Evolutionary conservation across 1,140 invertebrate genomes (phyloP).

Genomic region (Saxidomus purpurata): DNA sequence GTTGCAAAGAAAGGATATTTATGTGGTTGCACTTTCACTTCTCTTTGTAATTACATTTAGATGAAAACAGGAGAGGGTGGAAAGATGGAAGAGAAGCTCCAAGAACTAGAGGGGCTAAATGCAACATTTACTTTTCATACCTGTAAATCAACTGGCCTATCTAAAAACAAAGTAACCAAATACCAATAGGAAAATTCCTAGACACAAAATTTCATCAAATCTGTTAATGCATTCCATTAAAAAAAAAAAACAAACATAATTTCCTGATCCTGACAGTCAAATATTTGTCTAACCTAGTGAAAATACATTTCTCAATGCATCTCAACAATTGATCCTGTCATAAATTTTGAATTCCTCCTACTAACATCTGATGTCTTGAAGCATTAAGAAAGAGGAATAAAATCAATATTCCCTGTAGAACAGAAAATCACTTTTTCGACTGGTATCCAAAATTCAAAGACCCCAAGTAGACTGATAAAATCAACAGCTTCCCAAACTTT

Average conservation of each 20-base stretch:
- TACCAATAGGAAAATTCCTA: too few species aligned
- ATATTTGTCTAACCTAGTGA: not conserved
- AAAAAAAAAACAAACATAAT: not conserved
- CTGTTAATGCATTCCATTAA: too few species aligned
- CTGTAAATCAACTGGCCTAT: too few species aligned
- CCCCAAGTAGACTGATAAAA: not conserved
- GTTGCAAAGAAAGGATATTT: too few species aligned
- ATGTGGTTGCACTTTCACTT: too few species aligned
- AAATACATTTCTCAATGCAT: not conserved
- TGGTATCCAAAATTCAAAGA: not conserved
- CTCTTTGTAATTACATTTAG: too few species aligned
- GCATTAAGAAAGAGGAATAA: not conserved
- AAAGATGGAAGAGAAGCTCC: too few species aligned
- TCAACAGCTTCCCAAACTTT: not conserved
- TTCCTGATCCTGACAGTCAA: not conserved
- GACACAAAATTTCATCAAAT: too few species aligned
- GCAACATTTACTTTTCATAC: too few species aligned
- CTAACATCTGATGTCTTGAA: not conserved
- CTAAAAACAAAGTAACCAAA: too few species aligned
- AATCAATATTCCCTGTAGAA: not conserved
- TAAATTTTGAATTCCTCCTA: not conserved
- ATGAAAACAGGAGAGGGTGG: too few species aligned
- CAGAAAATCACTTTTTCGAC: not conserved
- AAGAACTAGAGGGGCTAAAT: too few species aligned
- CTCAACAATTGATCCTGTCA: not conserved